Base-by-base conservation (phyloP, 2,888 invertebrate species). In the Rotaria socialis region DNA sequence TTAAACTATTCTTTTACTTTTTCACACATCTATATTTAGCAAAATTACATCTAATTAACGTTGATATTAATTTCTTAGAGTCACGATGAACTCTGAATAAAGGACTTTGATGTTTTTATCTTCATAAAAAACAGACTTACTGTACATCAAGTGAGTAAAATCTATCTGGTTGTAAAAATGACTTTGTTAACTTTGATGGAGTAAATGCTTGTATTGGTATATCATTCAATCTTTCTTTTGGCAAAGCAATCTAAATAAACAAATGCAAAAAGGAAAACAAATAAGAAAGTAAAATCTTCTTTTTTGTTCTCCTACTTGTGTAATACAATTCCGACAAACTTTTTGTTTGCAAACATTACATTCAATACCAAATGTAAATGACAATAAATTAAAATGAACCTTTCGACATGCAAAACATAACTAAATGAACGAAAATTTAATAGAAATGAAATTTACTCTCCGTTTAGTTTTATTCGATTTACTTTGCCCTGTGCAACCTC, bases 331-430 rank as follows among this genome's bases (percentile, higher is more conserved):
- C 24, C 47, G 43, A 80, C 80, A 80, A 47, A 80, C 35, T n/a
- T 47, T 43, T 24, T 80, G 80, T 80, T 80, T 80, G n/a, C 80
- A 80, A 11, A 80, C 47, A 47, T 41, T 43, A 47, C 80, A 80
- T 80, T 80, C 47, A 6, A 47, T 47, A 80, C 80, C 80, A 47
- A 80, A 80, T 80, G 80, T 80, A 14, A 80, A 47, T n/a, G 80
- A 47, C 5, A 80, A n/a, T 47, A 80, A 2, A 80, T 80, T 80
- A 24, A 80, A 80, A 80, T 80, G 35, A 80, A 80, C n/a, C 24
- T 80, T 80, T n/a, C 80, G 80, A 80, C 80, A 80, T 80, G 80
- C 47, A 80, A 80, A 80, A 43, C 80, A 80, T n/a, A 80, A 24
- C 80, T 80, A 80, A 80, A 75, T 10, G 11, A 27, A 10, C 24